phyloP scores from a whole-genome alignment of 1,140 invertebrate genomes.

The Euura saliciscinereae region DNA sequence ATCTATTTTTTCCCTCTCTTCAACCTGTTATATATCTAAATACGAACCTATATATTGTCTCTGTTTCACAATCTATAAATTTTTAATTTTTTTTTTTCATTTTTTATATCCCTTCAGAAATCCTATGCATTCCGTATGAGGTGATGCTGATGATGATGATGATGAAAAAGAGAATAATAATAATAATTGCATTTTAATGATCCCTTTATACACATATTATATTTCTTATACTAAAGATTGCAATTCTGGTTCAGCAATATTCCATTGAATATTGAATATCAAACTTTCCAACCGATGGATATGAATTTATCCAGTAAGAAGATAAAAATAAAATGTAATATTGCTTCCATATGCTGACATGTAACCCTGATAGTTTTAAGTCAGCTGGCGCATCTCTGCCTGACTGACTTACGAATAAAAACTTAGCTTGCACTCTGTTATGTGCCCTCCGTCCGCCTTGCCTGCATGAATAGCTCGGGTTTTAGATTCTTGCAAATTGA shows the following conservation, averaged over 20 bases:
- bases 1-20: constrained; percentile 13
- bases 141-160: constrained; percentile 35
- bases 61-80: not conserved
- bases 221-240: not conserved
- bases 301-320: not conserved
- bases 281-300: not conserved
- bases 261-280: not conserved
- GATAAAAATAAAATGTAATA: constrained; percentile 33
- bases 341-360: constrained; percentile 33
- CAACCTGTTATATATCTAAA: constrained; percentile 14
- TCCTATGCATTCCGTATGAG: constrained; percentile 35
- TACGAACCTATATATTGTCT: constrained; percentile 24
- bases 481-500: constrained; percentile 11
- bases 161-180: constrained; percentile 37
- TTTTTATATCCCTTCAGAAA: constrained; percentile 6
- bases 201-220: too few relatives aligned
- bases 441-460: constrained; percentile 50
- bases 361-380: constrained; percentile 30
- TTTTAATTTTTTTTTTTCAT: too few relatives aligned
- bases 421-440: constrained; percentile 55
- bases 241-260: not conserved
- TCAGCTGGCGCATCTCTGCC: constrained; percentile 56
- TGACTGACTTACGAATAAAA: constrained; percentile 45
- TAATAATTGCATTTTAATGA: constrained; percentile 35
- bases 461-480: constrained; percentile 50